Conservation (phyloP, 2,888 invertebrate species). For the Odontomyia ornata region DNA sequence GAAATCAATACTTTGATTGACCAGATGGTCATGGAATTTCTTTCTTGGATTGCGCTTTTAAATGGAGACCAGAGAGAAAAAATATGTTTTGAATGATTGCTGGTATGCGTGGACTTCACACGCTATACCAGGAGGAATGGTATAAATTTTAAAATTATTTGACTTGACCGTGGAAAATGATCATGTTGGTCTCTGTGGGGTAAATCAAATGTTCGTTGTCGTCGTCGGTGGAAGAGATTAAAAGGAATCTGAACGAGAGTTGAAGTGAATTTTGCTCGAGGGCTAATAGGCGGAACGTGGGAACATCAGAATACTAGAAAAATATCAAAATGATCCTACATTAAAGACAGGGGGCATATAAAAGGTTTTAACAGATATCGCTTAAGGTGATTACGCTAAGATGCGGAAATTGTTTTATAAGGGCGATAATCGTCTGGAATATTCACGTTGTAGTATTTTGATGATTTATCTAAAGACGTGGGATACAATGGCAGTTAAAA, state of each 20-base stretch:
- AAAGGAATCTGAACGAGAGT: constrained; percentile 7
- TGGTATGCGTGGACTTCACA: constrained; percentile 18
- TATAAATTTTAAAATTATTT: constrained; percentile 34
- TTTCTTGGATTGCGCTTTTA: constrained; percentile 13
- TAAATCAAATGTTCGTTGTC: constrained; percentile 1
- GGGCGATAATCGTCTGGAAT: background rate
- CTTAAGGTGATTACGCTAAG: constrained; percentile 17
- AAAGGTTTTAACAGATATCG: background rate
- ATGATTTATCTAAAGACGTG: too few relatives aligned
- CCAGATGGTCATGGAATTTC: constrained; percentile 43
- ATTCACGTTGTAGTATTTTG: too few relatives aligned
- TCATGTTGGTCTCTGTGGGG: constrained; percentile 18
- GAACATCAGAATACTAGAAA: constrained; percentile 13
- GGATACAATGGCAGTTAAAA: too few relatives aligned
- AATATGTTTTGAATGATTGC: constrained; percentile 12
- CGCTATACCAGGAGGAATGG: background rate
- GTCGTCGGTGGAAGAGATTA: background rate
- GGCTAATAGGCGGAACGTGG: constrained; percentile 27
- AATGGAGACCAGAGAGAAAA: background rate
- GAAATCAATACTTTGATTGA: constrained; percentile 36
- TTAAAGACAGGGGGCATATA: background rate
- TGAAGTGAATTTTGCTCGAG: constrained; percentile 17
- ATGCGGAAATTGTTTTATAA: background rate
- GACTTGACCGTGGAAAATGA: constrained; percentile 9
- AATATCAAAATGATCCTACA: background rate